Percentiles rank a stretch among this genome's conserved stretches.
Conservation (phyloP, 64 coral and sea anemone species). For the Porites lutea region DNA sequence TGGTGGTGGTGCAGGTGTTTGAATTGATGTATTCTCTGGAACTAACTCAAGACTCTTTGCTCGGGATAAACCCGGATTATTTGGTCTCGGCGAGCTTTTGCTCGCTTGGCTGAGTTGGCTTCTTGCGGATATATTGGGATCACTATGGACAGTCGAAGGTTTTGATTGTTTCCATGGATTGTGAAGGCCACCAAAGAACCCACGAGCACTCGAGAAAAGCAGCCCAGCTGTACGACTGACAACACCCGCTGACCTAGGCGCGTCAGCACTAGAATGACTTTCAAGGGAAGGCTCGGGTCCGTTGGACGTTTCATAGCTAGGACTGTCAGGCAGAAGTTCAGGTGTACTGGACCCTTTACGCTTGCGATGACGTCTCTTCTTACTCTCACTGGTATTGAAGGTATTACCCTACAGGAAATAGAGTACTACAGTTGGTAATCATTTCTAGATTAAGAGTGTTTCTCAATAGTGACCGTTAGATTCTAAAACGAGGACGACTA, state of each 20-base stretch:
- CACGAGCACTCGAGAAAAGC: constrained; percentile 74
- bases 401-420: constrained; percentile 9
- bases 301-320: background rate
- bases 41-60: constrained; percentile 66
- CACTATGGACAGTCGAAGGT: constrained; percentile 6
- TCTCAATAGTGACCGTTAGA: too few relatives aligned
- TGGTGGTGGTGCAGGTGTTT: constrained; percentile 44
- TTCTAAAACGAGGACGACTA: too few relatives aligned
- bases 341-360: background rate
- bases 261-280: constrained; percentile 5
- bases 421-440: background rate
- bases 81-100: background rate
- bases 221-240: constrained; percentile 83
- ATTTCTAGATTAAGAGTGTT: background rate
- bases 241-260: constrained; percentile 63
- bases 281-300: constrained; percentile 6
- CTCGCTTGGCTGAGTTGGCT: background rate
- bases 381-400: constrained; percentile 11
- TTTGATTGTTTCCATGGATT: constrained; percentile 51
- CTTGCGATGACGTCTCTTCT: constrained; percentile 65
- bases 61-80: background rate
- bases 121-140: constrained; percentile 36
- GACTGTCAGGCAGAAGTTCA: background rate
- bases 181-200: constrained; percentile 61
- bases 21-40: constrained; percentile 40